Evolutionary conservation across 2,888 invertebrate genomes (phyloP), one percentile per base, ranked within the genome.

Genomic region (Drosophila longiperda): DNA sequence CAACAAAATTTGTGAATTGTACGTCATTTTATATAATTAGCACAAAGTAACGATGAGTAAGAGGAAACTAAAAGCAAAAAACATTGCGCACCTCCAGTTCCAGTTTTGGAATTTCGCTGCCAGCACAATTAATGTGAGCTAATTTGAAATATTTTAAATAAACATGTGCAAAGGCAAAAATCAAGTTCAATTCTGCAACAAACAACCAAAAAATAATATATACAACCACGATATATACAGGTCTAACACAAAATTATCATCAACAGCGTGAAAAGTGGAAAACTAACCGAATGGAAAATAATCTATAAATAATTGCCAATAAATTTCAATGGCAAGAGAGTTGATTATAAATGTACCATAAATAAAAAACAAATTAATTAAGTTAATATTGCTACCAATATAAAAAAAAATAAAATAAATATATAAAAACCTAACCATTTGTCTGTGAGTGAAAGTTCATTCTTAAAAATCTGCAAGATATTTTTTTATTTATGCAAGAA

Each of bases 21-120:
- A 85, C 87, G 87, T 87, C 87, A 87, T 87, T 66, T 83, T 65
- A 64, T 87, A 87, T 75, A 89, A 85, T 87, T 89, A 87, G 87
- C 77, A 50, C 61, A 50, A 40, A 64, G 34, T 55, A 42, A 26
- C 49, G 38, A 58, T 33, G 48, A 49, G 52, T 42, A 61, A 66
- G 50, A 52, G 49, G 36, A 60, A 61, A 26, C 42, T 20, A 2
- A 49, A 26, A 8, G 17, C 34, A 40, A 11, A 49, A 49, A 45
- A 54, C 29, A 53, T 40, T 58, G 42, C 57, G 11, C 66, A 65
- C 80, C 73, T 74, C 59, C 70, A 77, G 77, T 67, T 80, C 77
- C 74, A 77, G 71, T 72, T 72, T 68, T 38, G 49, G 45, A 63
- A 66, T 62, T 40, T 50, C 50, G 38, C 52, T 38, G 42, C 20